These are phyloP conservation scores for Drosophila rhopaloa DNA, from an alignment of 1,140 invertebrate species.

Conservation along the genomic window DNA sequence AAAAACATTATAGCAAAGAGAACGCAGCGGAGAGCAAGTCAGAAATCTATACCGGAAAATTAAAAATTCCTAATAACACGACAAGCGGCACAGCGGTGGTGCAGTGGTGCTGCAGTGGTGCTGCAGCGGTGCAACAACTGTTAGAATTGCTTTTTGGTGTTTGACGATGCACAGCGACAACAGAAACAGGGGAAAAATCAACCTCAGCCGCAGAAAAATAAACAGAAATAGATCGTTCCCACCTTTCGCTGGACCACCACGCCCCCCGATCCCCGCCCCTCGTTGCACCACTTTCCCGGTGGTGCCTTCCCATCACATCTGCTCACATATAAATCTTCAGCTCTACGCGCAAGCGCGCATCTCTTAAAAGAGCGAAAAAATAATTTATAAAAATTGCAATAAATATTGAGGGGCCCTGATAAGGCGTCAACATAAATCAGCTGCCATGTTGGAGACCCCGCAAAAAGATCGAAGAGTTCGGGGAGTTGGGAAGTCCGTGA, in stretches of 20 bases:
- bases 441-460: conserved; percentile 48
- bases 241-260: conserved; percentile 24
- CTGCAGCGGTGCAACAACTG: conserved; percentile 59
- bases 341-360: conserved; percentile 12
- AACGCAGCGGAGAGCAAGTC: conserved; percentile 45
- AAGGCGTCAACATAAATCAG: conserved; percentile 83
- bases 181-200: conserved; percentile 22
- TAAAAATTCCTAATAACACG: conserved; percentile 84
- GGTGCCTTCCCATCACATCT: conserved; percentile 37
- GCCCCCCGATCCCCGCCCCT: conserved; percentile 1
- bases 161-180: conserved; percentile 60
- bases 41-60: conserved; percentile 84
- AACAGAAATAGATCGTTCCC: conserved; percentile 52
- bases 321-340: conserved; percentile 54
- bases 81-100: conserved; percentile 66
- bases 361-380: conserved; percentile 28
- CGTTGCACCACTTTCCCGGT: conserved; percentile 16
- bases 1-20: conserved; percentile 7
- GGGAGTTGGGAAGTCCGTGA: conserved; percentile 43
- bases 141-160: conserved; percentile 80
- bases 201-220: conserved; percentile 19
- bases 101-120: conserved; percentile 26
- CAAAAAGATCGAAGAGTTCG: neutral
- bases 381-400: conserved; percentile 76
- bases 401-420: conserved; percentile 79